A percentile compares a stretch with the other conserved stretches of the same genome.
These are phyloP conservation scores for Oophaga pumilio DNA, from an alignment of 2,113 vertebrate genomes.

Conservation along the genomic window DNA sequence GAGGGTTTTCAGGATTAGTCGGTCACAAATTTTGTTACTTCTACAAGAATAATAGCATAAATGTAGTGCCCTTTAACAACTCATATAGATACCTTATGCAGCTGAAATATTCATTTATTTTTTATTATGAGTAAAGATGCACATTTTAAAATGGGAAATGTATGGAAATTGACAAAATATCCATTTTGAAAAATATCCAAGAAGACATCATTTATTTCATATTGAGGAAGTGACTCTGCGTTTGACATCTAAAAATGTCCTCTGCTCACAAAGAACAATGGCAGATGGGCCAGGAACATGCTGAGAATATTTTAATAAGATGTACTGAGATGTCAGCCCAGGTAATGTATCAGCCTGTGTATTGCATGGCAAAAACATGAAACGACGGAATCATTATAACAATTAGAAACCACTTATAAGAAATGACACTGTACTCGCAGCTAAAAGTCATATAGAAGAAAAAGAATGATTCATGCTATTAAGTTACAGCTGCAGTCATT, in stretches of 20 bases:
- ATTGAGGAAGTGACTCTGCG: neutral
- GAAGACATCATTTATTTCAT: neutral
- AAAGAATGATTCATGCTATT: neutral
- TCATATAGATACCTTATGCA: neutral
- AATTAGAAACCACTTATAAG: constrained; percentile 31
- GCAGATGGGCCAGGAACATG: constrained; percentile 13
- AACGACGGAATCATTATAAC: constrained; percentile 14
- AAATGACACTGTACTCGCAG: constrained; percentile 7
- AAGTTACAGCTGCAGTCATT: neutral
- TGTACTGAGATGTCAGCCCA: constrained; percentile 1
- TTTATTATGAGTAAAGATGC: no score
- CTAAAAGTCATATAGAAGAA: constrained; percentile 23
- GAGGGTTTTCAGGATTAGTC: neutral
- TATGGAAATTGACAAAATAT: neutral
- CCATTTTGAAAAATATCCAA: neutral
- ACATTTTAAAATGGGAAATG: neutral
- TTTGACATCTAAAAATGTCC: constrained; percentile 19
- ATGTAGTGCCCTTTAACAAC: neutral
- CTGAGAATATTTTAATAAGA: constrained; percentile 27
- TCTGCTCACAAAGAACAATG: constrained; percentile 17
- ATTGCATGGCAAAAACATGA: constrained; percentile 22
- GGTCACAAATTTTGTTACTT: neutral
- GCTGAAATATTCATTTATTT: neutral
- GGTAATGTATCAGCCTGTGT: constrained; percentile 24
- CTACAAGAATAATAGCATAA: neutral